Evolutionary conservation across 2,888 invertebrate genomes (phyloP), one percentile per base, ranked within the genome.

Genomic region (Ommatoiulus sabulosus): DNA sequence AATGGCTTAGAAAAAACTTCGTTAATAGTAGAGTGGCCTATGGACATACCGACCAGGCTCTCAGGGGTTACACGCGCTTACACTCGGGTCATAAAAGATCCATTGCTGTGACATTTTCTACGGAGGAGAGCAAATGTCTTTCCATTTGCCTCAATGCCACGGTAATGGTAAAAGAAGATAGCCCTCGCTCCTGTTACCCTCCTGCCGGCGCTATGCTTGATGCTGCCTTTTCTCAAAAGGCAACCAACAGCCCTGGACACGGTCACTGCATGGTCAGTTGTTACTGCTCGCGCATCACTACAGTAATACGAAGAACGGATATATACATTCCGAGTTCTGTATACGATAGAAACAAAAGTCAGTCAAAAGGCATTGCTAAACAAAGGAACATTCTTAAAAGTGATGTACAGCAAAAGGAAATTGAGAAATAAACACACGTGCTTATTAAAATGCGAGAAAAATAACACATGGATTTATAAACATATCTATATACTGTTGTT

Each of bases 11-110:
- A 63, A 63, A 63, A 63, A 63, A 63, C 63, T 63, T 63, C 63
- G 63, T 63, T 63, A 63, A 63, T 63, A 63, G 63, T 63, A 63
- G 63, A 63, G 63, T 63, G 63, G 63, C 63, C 63, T 63, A 63
- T 63, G 63, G 63, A 63, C 63, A 63, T 63, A 63, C 63, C 63
- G 63, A 63, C 63, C 63, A 15, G 63, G 63, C 63, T 63, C 63
- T 63, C 63, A 63, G 63, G 63, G 63, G 63, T 63, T 63, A 63
- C 63, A 63, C 63, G 63, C 63, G 63, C 63, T 63, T 63, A 63
- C 63, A 63, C 63, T 63, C 63, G 63, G 63, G 63, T 63, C 63
- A 63, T 63, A 63, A 63, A 63, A 63, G 63, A 63, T 63, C 63
- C 63, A 63, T 63, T 63, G 63, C 63, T 20, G 63, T 63, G 63